These are phyloP conservation scores for Auanema sp. DNA, from an alignment of 2,888 invertebrate species.

Conservation along the genomic window DNA sequence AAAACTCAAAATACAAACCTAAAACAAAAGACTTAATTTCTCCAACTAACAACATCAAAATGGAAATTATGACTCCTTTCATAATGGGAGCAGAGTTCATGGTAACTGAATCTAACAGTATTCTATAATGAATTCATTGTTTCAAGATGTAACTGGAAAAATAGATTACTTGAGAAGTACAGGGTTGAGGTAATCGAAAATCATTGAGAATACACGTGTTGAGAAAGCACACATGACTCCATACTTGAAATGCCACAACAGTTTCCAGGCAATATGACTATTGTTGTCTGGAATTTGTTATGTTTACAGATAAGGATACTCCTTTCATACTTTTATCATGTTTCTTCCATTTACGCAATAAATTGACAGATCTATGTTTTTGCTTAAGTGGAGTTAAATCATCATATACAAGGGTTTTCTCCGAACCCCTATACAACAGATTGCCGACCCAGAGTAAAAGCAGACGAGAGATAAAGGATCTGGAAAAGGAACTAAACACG, in stretches of 20 bases:
- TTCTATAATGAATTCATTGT: neutral
- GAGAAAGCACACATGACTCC: constrained; percentile 2
- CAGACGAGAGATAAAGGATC: constrained; percentile 15
- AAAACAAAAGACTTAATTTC: constrained; percentile 28
- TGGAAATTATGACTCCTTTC: constrained; percentile 22
- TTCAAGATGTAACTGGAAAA: no score
- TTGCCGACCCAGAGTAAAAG: constrained; percentile 15
- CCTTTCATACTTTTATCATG: constrained; percentile 4
- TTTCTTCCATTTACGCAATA: constrained; percentile 15
- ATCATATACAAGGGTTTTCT: constrained; percentile 13
- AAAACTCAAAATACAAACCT: no score
- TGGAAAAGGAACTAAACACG: neutral
- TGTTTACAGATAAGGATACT: neutral
- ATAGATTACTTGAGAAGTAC: constrained; percentile 16
- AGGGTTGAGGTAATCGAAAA: constrained; percentile 18
- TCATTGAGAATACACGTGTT: constrained; percentile 6
- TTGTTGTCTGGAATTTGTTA: no score
- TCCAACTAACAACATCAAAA: constrained; percentile 30
- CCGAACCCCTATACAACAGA: constrained; percentile 9
- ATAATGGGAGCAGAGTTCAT: constrained; percentile 5
- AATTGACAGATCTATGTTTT: constrained; percentile 16
- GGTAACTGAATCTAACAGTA: neutral
- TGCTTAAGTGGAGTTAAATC: constrained; percentile 16
- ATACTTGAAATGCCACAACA: constrained; percentile 15
- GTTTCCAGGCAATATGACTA: constrained; percentile 2